These are phyloP conservation scores for Coecobrya sp. DNA, from an alignment of 2,888 invertebrate species.

Conservation along the genomic window DNA sequence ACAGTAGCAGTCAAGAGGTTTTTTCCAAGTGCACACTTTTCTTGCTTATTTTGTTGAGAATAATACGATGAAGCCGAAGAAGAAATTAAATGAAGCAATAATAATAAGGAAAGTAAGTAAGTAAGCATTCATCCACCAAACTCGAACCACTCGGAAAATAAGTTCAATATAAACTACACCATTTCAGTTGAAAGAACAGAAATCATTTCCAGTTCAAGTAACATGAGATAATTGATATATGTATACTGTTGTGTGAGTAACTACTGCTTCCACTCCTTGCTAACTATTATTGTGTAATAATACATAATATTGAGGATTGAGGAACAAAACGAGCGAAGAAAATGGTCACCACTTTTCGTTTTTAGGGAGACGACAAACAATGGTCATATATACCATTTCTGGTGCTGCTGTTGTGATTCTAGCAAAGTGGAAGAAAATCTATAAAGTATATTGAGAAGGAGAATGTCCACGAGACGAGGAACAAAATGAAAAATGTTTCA, in stretches of 20 bases:
- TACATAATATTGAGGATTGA: conserved; percentile 50
- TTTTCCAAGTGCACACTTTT: conserved; percentile 1
- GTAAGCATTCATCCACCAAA: conserved; percentile 55
- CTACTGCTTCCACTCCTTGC: not conserved
- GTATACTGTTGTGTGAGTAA: not conserved
- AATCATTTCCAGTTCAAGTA: conserved; percentile 63
- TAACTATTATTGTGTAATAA: conserved; percentile 41
- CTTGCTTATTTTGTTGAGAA: conserved; percentile 12
- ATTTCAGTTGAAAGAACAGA: conserved; percentile 14
- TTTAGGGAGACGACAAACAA: conserved; percentile 45
- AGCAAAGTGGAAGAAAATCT: not conserved
- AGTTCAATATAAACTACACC: conserved; percentile 26
- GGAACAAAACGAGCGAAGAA: conserved; percentile 34
- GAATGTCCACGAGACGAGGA: conserved; percentile 4
- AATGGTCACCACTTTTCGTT: conserved; percentile 45
- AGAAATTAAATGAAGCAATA: conserved; percentile 61
- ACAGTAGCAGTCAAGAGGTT: conserved; percentile 28
- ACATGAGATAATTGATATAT: conserved; percentile 46
- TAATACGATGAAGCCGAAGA: not conserved
- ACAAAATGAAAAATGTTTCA: conserved; percentile 85
- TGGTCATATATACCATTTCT: not conserved
- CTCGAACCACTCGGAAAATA: conserved; percentile 44
- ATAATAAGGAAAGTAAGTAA: conserved; percentile 24
- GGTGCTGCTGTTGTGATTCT: conserved; percentile 7
- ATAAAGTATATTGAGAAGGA: not conserved